These are phyloP conservation scores for Drosophila antonietae DNA, from an alignment of 2,888 invertebrate species.

Conservation along the genomic window DNA sequence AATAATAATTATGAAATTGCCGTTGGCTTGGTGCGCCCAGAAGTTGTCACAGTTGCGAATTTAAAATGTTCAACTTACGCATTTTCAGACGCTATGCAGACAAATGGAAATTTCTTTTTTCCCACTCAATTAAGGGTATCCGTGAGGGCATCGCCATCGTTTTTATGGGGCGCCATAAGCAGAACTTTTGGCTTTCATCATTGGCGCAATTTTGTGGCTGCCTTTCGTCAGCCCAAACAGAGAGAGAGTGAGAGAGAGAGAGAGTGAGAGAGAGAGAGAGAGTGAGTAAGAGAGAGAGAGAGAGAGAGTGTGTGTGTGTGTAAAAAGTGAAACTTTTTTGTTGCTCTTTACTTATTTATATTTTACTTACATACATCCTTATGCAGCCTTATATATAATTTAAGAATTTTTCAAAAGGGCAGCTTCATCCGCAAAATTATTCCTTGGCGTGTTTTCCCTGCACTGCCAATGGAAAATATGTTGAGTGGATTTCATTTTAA, in stretches of 20 bases:
- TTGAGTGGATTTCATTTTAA: slow-evolving; percentile 27
- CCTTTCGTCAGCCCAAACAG: slow-evolving; percentile 4
- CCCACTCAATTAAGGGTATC: slow-evolving; percentile 39
- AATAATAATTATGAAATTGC: slow-evolving; percentile 33
- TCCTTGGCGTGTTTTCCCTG: slow-evolving; percentile 22
- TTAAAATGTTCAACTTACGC: slow-evolving; percentile 13
- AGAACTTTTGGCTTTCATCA: slow-evolving; percentile 46
- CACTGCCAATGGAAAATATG: slow-evolving; percentile 20
- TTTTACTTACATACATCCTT: slow-evolving; percentile 18
- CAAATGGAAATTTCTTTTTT: slow-evolving; percentile 18
- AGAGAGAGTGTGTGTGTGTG: not conserved
- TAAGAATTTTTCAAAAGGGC: slow-evolving; percentile 45
- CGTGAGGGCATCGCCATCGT: slow-evolving; percentile 34
- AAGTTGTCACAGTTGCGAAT: slow-evolving; percentile 16
- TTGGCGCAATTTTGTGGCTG: slow-evolving; percentile 60
- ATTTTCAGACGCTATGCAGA: slow-evolving; percentile 30
- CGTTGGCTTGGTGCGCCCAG: not conserved
- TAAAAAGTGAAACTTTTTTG: slow-evolving; percentile 44
- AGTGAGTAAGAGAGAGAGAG: not conserved
- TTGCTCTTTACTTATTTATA: slow-evolving; percentile 44
- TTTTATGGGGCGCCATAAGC: slow-evolving; percentile 23
- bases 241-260: no score
- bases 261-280: not conserved
- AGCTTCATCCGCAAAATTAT: slow-evolving; percentile 32
- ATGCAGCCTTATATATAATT: slow-evolving; percentile 41